These are phyloP conservation scores for Drosophila melanogaster DNA, from an alignment of 1,140 invertebrate genomes.

Conservation along the genomic window DNA sequence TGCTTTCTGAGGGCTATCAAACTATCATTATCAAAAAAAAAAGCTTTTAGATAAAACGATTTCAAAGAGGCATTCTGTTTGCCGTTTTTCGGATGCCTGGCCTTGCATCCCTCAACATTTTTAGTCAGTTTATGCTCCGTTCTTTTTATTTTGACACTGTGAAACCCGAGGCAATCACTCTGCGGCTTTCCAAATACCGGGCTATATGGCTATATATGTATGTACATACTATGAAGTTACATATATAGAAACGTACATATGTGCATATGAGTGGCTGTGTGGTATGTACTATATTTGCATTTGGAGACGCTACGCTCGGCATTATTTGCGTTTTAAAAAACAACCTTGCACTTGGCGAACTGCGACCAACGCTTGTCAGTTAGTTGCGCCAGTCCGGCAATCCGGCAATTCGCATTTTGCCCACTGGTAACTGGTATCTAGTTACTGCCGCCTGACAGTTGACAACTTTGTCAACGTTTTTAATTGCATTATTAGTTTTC, in stretches of 20 bases:
- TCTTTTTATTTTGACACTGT: slow-evolving; percentile 45
- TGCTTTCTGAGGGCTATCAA: not conserved
- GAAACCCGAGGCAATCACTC: slow-evolving; percentile 46
- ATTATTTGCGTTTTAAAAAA: slow-evolving; percentile 72
- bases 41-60: not conserved
- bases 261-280: slow-evolving; percentile 27
- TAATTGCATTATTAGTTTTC: slow-evolving; percentile 80
- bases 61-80: not conserved
- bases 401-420: slow-evolving; percentile 3
- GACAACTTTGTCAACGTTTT: slow-evolving; percentile 74
- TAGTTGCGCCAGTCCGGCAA: slow-evolving; percentile 1
- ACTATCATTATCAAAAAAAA: not conserved
- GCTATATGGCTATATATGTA: slow-evolving; percentile 9
- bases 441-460: slow-evolving; percentile 36
- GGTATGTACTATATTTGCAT: slow-evolving; percentile 28
- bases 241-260: slow-evolving; percentile 4
- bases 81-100: slow-evolving; percentile 6
- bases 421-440: slow-evolving; percentile 1
- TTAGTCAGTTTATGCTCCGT: slow-evolving; percentile 11
- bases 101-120: slow-evolving; percentile 35
- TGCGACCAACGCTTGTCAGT: slow-evolving; percentile 21
- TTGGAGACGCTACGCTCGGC: slow-evolving; percentile 41
- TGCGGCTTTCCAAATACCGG: slow-evolving; percentile 59
- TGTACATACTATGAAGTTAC: not conserved
- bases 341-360: slow-evolving; percentile 71